These are phyloP conservation scores for Sinocyclocheilus maitianheensis DNA, from an alignment of 2,113 vertebrate species.

Conservation along the genomic window DNA sequence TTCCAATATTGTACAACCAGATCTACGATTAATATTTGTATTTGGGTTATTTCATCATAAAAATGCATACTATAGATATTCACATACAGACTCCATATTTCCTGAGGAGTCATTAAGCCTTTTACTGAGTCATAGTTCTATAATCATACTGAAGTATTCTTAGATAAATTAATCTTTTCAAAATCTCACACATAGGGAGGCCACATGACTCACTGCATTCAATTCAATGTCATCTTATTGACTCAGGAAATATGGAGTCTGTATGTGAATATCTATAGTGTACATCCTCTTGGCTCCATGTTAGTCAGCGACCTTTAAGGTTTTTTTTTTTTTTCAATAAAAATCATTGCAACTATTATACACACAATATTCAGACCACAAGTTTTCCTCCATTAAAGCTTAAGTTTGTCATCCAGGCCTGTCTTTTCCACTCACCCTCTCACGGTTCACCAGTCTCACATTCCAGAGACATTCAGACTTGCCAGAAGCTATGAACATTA, in stretches of 20 bases:
- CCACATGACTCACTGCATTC: too few relatives aligned
- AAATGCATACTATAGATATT: neutral
- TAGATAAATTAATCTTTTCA: constrained; percentile 6
- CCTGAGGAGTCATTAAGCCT: neutral
- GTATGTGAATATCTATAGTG: too few relatives aligned
- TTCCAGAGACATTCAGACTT: constrained; percentile 4
- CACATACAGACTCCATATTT: neutral
- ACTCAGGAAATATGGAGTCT: neutral
- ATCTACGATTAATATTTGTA: neutral
- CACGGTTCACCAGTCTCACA: neutral
- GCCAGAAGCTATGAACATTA: neutral
- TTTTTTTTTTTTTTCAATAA: neutral
- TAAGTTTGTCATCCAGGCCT: neutral
- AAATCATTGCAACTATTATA: constrained; percentile 6
- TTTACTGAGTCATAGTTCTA: neutral
- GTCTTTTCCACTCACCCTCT: constrained; percentile 16
- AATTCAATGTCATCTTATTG: too few relatives aligned
- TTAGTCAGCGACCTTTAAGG: neutral
- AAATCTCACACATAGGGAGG: neutral
- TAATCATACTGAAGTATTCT: neutral
- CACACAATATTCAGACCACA: neutral
- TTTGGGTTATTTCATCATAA: neutral
- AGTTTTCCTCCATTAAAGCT: neutral
- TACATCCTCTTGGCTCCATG: too few relatives aligned
- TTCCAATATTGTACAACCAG: too few relatives aligned